Conservation (phyloP, 2,888 invertebrate genomes). For the Drepana falcataria region DNA sequence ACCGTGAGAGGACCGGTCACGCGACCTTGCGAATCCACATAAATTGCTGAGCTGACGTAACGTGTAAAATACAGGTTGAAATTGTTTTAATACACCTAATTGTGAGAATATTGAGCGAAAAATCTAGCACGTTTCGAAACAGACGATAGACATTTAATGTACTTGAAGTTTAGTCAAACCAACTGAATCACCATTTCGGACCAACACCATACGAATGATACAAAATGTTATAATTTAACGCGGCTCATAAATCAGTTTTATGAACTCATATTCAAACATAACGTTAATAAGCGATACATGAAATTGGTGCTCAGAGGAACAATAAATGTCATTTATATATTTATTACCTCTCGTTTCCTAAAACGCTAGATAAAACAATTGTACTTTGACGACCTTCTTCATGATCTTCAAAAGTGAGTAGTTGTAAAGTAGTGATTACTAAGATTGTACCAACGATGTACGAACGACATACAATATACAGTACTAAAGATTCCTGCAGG, state of each 20-base stretch:
- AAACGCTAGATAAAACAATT: background rate
- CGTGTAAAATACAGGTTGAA: constrained; percentile 18
- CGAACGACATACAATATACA: too few relatives aligned
- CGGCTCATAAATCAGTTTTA: background rate
- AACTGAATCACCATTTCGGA: too few relatives aligned
- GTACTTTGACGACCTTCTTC: too few relatives aligned
- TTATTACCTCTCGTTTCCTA: background rate
- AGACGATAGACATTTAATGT: too few relatives aligned
- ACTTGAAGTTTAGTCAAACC: too few relatives aligned
- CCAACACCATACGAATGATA: too few relatives aligned
- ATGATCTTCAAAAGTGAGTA: too few relatives aligned
- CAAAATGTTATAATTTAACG: background rate
- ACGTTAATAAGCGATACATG: background rate
- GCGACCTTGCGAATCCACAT: constrained; percentile 15
- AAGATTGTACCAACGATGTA: too few relatives aligned
- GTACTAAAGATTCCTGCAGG: too few relatives aligned
- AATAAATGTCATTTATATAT: background rate
- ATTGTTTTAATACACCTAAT: constrained; percentile 8
- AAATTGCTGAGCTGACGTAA: constrained; percentile 17
- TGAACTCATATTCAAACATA: background rate
- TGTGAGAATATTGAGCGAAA: background rate
- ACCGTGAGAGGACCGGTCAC: constrained; percentile 1
- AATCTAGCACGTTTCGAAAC: background rate
- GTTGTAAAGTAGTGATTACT: too few relatives aligned
- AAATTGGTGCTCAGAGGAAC: background rate